phyloP scores from a whole-genome alignment of 2,113 vertebrate species.

The Zeus faber region DNA sequence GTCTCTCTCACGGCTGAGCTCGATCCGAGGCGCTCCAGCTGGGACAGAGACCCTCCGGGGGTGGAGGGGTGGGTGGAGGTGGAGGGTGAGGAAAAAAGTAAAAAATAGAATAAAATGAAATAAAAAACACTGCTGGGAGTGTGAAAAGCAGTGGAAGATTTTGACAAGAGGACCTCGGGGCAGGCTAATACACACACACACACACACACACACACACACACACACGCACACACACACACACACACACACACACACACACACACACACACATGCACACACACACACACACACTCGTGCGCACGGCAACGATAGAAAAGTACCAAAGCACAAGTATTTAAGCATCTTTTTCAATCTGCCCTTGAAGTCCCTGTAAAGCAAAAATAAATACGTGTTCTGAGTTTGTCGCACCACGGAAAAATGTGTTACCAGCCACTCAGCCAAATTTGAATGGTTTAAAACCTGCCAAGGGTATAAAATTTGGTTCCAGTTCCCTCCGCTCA shows the following conservation, averaged over 20 bases:
- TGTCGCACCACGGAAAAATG: too few species aligned
- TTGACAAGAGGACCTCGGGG: conserved; percentile 30
- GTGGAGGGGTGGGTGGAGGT: background rate
- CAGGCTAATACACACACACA: conserved; percentile 11
- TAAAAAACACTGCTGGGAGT: conserved; percentile 1
- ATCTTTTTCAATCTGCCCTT: too few species aligned
- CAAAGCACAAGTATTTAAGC: too few species aligned
- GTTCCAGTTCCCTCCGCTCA: too few species aligned
- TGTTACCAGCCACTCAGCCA: too few species aligned
- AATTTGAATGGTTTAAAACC: too few species aligned
- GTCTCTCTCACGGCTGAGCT: conserved; percentile 29
- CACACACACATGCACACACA: conserved; percentile 12
- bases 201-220: conserved; percentile 6
- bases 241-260: background rate
- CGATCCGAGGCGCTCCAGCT: conserved; percentile 52
- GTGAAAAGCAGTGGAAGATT: conserved; percentile 54
- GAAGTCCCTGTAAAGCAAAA: too few species aligned
- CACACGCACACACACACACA: background rate
- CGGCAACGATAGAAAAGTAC: too few species aligned
- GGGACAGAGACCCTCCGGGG: conserved; percentile 39
- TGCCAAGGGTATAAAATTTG: too few species aligned
- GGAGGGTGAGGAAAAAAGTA: background rate
- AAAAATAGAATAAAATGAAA: background rate
- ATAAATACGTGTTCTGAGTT: too few species aligned
- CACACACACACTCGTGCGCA: conserved; percentile 23